Conservation (phyloP, 2,113 vertebrate species). For the Oreocharis arfaki region DNA sequence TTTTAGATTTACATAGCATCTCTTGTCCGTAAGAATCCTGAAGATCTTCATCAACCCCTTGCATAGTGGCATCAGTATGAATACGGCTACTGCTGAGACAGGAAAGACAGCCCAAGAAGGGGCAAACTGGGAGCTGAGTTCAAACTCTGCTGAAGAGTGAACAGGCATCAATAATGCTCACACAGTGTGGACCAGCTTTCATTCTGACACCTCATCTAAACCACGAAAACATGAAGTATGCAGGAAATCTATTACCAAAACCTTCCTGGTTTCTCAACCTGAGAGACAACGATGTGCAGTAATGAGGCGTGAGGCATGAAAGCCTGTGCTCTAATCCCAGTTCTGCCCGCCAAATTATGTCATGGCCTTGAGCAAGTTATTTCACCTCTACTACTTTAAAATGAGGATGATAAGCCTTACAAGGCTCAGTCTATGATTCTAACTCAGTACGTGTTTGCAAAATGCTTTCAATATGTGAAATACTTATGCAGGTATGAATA, state of each 20-base stretch:
- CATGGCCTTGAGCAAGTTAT: slow-evolving; percentile 43
- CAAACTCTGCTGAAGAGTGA: neutral
- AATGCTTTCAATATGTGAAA: slow-evolving; percentile 2
- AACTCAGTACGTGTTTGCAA: neutral
- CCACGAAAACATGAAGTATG: neutral
- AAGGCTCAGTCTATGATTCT: slow-evolving; percentile 18
- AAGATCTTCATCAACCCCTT: neutral
- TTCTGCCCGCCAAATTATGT: slow-evolving; percentile 41
- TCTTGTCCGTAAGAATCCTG: neutral
- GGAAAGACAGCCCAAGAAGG: neutral
- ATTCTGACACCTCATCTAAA: slow-evolving; percentile 14
- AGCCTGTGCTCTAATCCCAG: neutral
- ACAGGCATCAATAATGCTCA: neutral
- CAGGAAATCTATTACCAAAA: slow-evolving; percentile 2
- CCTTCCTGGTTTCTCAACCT: neutral
- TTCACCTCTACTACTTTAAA: slow-evolving; percentile 39
- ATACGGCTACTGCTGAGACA: neutral
- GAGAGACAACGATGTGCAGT: neutral
- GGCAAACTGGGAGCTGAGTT: neutral
- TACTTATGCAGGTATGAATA: neutral
- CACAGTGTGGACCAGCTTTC: neutral
- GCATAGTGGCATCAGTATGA: neutral
- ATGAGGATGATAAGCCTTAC: slow-evolving; percentile 39
- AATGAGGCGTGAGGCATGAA: slow-evolving; percentile 40
- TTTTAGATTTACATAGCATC: neutral